Conservation (phyloP, 1,140 invertebrate species). For the Pogonognathellus flavescens region DNA sequence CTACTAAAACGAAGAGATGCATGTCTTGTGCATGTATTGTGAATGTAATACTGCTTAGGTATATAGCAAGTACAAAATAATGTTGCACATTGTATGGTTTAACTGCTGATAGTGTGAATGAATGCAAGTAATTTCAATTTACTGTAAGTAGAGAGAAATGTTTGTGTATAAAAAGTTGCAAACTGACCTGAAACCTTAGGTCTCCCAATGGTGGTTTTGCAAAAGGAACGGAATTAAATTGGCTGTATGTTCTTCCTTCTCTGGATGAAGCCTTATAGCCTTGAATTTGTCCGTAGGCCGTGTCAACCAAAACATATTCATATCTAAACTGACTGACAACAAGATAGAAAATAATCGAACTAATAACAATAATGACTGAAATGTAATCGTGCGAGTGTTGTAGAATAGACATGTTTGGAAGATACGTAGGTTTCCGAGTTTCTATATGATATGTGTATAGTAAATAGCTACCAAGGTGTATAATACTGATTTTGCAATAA, state of each 20-base stretch:
- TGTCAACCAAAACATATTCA: slow-evolving; percentile 38
- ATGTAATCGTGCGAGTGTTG: slow-evolving; percentile 19
- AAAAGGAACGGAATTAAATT: slow-evolving; percentile 15
- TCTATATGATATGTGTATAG: background rate
- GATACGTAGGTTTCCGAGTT: too few species aligned
- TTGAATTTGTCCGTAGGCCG: background rate
- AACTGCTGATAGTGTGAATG: too few species aligned
- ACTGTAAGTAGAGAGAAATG: too few species aligned
- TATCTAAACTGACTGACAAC: background rate
- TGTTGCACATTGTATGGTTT: too few species aligned
- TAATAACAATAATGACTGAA: background rate
- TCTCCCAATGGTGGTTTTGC: slow-evolving; percentile 4
- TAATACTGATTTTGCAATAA: too few species aligned
- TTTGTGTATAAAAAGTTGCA: background rate
- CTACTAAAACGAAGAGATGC: too few species aligned
- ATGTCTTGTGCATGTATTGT: too few species aligned
- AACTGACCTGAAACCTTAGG: slow-evolving; percentile 20
- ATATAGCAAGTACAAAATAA: too few species aligned
- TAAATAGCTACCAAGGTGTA: too few species aligned
- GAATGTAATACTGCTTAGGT: too few species aligned
- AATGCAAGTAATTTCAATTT: too few species aligned
- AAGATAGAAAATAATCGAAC: background rate
- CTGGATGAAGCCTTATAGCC: background rate
- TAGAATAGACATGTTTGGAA: background rate
- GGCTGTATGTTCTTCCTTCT: background rate